A percentile compares a stretch with the other conserved stretches of the same genome.
Evolutionary conservation across 2,797 vertebrate genomes (phyloP).

Genomic region (Scolopax rusticola): DNA sequence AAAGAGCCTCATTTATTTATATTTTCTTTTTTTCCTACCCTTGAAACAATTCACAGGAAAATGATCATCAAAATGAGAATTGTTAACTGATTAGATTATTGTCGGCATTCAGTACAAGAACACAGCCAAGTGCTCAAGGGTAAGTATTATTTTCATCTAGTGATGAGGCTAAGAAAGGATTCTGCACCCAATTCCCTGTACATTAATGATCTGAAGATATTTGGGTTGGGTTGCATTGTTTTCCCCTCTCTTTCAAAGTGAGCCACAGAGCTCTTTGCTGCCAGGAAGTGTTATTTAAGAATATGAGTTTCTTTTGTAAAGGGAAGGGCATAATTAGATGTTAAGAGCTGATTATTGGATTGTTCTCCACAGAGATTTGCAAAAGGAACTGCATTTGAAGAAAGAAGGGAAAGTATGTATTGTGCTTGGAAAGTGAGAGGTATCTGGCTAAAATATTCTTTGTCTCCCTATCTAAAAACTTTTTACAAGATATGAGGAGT

Average conservation of each 20-base stretch:
- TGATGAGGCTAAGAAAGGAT: conserved; percentile 60
- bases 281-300: conserved; percentile 66
- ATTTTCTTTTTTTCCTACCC: background rate
- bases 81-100: conserved; percentile 66
- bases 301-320: conserved; percentile 46
- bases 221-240: conserved; percentile 59
- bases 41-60: conserved; percentile 58
- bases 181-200: conserved; percentile 33
- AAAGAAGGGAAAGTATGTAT: conserved; percentile 31
- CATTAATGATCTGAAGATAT: conserved; percentile 40
- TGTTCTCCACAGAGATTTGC: conserved; percentile 49
- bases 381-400: conserved; percentile 48
- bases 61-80: conserved; percentile 38
- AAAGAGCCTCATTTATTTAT: background rate
- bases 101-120: background rate
- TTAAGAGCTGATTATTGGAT: conserved; percentile 55
- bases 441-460: conserved; percentile 6
- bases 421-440: conserved; percentile 50
- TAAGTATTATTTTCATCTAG: conserved; percentile 62
- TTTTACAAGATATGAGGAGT: background rate
- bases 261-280: conserved; percentile 28
- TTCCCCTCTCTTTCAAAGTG: conserved; percentile 48
- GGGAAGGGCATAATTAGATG: conserved; percentile 50
- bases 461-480: background rate
- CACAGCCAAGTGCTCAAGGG: conserved; percentile 24